Conservation (phyloP, 2,113 vertebrate genomes). For the Osmerus mordax region DNA sequence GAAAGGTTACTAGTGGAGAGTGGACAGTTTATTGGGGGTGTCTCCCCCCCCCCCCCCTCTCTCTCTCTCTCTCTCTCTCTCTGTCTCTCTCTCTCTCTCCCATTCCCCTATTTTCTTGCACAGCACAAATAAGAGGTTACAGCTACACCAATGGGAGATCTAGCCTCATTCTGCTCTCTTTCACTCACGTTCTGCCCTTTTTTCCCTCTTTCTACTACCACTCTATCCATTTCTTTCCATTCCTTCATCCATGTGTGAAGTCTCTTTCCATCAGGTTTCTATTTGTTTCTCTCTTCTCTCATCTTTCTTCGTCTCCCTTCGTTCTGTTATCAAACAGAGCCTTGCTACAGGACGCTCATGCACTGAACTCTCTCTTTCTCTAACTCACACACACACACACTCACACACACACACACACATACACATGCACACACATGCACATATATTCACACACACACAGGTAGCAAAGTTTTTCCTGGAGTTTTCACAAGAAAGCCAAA, state of each 20-base stretch:
- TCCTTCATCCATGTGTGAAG: slow-evolving; percentile 36
- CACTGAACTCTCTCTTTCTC: background rate
- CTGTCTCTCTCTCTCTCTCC: slow-evolving; percentile 22
- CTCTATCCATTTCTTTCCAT: slow-evolving; percentile 34
- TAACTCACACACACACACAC: background rate
- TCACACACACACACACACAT: background rate
- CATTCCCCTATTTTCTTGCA: slow-evolving; percentile 9
- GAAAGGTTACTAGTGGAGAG: too few species aligned
- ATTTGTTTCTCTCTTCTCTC: slow-evolving; percentile 13
- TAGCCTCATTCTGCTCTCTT: background rate
- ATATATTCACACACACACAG: slow-evolving; percentile 10
- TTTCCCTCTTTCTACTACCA: slow-evolving; percentile 32
- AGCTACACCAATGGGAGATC: background rate
- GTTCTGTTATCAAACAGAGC: slow-evolving; percentile 44
- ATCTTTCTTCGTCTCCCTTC: background rate
- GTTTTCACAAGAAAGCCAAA: slow-evolving; percentile 57
- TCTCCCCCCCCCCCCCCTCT: background rate
- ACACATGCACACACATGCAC: background rate
- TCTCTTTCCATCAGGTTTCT: slow-evolving; percentile 24
- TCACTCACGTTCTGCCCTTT: slow-evolving; percentile 18
- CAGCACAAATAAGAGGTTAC: background rate
- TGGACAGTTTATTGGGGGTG: too few species aligned
- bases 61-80: slow-evolving; percentile 18
- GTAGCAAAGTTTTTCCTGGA: slow-evolving; percentile 62
- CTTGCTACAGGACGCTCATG: slow-evolving; percentile 13